Percentiles rank a stretch among this genome's conserved stretches.
Conservation (phyloP, 2,113 vertebrate genomes). For the Hyla sarda region DNA sequence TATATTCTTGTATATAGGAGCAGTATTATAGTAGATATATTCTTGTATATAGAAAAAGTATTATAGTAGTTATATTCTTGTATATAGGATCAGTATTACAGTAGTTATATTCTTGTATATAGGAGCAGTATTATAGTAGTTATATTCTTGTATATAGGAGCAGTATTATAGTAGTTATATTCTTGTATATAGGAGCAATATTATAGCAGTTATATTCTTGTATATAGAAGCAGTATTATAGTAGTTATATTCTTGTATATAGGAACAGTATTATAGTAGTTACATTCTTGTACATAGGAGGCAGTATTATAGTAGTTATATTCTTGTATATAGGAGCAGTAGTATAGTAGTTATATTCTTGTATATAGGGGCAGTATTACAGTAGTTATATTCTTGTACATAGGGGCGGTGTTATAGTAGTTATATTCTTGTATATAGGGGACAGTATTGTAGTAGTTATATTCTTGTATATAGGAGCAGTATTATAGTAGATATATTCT, state of each 20-base stretch:
- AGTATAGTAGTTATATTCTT: not conserved
- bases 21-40: too few species aligned
- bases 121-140: constrained; percentile 9
- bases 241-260: not conserved
- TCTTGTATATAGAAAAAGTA: too few species aligned
- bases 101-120: constrained; percentile 3
- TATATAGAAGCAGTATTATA: not conserved
- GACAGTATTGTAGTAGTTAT: too few species aligned
- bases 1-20: too few species aligned
- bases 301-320: constrained; percentile 9
- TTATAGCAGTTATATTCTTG: too few species aligned
- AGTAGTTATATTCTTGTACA: too few species aligned
- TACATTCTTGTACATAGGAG: not conserved
- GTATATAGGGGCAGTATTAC: too few species aligned
- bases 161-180: constrained; percentile 9
- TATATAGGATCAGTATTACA: not conserved
- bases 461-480: too few species aligned
- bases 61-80: not conserved
- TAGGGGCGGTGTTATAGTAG: not conserved
- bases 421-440: constrained; percentile 1
- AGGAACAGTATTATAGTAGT: too few species aligned
- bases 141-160: constrained; percentile 1
- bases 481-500: not conserved
- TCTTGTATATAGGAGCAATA: not conserved
- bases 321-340: not conserved